Evolutionary conservation across 2,888 invertebrate species (phyloP).

Genomic region (Yponomeuta evonymella): DNA sequence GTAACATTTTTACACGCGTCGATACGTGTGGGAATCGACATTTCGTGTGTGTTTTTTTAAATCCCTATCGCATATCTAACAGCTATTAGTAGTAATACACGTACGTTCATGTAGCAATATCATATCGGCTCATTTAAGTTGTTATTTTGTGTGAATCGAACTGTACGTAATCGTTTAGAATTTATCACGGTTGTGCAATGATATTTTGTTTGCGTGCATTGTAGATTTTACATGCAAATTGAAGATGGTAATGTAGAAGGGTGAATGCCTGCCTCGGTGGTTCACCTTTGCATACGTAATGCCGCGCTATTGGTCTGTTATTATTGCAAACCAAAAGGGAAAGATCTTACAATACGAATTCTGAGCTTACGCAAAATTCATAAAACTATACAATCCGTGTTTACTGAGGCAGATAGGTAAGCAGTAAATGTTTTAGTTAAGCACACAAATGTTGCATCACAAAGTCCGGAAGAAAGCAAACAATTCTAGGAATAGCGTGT

Average conservation of each 20-base stretch:
- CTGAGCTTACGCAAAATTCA: not conserved
- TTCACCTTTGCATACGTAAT: slow-evolving; percentile 3
- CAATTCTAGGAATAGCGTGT: not conserved
- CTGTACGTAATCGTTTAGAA: slow-evolving; percentile 22
- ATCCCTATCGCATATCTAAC: slow-evolving; percentile 17
- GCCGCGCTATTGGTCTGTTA: not conserved
- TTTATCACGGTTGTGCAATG: slow-evolving; percentile 20
- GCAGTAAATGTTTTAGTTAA: not conserved
- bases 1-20: not conserved
- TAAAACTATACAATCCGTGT: not conserved
- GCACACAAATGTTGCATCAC: not conserved
- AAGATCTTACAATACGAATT: not conserved
- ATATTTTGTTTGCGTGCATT: not conserved
- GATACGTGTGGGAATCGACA: slow-evolving; percentile 35
- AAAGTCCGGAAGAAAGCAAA: not conserved
- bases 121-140: slow-evolving; percentile 36
- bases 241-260: not conserved
- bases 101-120: slow-evolving; percentile 22
- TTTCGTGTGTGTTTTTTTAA: slow-evolving; percentile 31
- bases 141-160: slow-evolving; percentile 20
- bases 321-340: not conserved
- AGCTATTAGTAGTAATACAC: slow-evolving; percentile 31
- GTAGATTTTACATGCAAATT: not conserved
- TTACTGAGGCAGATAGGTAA: not conserved
- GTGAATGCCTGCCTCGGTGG: not conserved